phyloP scores from a whole-genome alignment of 1,140 invertebrate species.

The Zaprionus ghesquierei region DNA sequence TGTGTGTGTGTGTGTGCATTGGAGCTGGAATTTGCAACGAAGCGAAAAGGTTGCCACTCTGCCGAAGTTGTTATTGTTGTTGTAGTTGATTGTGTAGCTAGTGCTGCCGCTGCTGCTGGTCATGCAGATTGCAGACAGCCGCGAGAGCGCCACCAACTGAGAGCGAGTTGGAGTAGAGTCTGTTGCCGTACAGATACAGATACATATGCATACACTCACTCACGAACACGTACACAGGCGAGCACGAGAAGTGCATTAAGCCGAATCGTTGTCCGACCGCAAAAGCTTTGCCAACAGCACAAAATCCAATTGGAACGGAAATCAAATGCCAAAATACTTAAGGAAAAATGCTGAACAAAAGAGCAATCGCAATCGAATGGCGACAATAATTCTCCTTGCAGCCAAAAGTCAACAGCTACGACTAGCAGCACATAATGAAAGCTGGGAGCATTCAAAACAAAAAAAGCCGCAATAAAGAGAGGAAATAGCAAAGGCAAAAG shows the following conservation, averaged over 20 bases:
- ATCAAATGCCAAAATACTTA: slow-evolving; percentile 32
- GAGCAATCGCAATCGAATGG: slow-evolving; percentile 20
- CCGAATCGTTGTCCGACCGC: slow-evolving; percentile 42
- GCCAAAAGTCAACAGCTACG: slow-evolving; percentile 39
- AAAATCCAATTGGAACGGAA: slow-evolving; percentile 62
- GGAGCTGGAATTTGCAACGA: slow-evolving; percentile 74
- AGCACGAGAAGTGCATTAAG: slow-evolving; percentile 49
- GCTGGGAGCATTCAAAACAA: not conserved
- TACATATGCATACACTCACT: not conserved
- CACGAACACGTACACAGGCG: not conserved
- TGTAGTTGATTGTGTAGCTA: slow-evolving; percentile 26
- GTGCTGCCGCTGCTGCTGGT: slow-evolving; percentile 38
- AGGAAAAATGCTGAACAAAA: not conserved
- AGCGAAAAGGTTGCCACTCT: slow-evolving; percentile 76
- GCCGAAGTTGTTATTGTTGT: slow-evolving; percentile 46
- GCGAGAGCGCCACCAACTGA: slow-evolving; percentile 34
- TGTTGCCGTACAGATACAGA: slow-evolving; percentile 13
- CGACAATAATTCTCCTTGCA: slow-evolving; percentile 33
- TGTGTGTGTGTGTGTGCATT: slow-evolving; percentile 62
- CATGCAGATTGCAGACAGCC: slow-evolving; percentile 69
- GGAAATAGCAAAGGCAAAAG: slow-evolving; percentile 27
- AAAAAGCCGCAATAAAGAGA: slow-evolving; percentile 27
- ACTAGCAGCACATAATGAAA: slow-evolving; percentile 3
- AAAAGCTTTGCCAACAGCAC: slow-evolving; percentile 28
- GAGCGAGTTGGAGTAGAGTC: slow-evolving; percentile 30